Conservation (phyloP, 2,797 vertebrate species). For the Mus minutoides region DNA sequence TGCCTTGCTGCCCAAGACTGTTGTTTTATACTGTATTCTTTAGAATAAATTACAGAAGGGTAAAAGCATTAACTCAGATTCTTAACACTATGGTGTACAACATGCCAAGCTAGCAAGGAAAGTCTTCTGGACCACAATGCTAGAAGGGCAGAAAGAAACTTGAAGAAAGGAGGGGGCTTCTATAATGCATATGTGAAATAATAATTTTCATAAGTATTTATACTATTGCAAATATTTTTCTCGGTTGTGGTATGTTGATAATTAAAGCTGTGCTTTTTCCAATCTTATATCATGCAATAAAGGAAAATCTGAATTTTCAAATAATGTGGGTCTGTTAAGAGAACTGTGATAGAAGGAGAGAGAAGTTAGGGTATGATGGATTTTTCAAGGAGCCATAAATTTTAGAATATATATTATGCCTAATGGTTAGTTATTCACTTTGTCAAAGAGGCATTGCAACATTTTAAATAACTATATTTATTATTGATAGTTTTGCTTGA, state of each 20-base stretch:
- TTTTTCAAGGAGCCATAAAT: background rate
- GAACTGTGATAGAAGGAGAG: background rate
- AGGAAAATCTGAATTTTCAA: background rate
- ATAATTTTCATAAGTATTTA: background rate
- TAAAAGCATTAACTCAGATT: background rate
- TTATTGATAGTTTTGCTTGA: constrained; percentile 24
- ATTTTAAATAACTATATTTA: background rate
- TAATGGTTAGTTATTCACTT: background rate
- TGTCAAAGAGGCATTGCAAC: background rate
- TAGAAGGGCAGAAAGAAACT: background rate
- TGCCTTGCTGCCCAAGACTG: background rate
- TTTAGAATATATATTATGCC: background rate
- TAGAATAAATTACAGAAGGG: background rate
- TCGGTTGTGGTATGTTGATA: background rate
- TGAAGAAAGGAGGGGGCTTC: background rate
- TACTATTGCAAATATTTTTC: background rate
- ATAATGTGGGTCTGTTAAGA: background rate
- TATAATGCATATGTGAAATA: background rate
- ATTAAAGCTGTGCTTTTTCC: background rate
- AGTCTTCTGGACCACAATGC: background rate
- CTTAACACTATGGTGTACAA: background rate
- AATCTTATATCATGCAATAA: background rate
- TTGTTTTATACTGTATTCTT: background rate
- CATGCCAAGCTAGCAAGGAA: background rate
- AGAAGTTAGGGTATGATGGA: background rate